Base-by-base conservation (phyloP, 2,797 vertebrate genomes). In the Trichosurus vulpecula region DNA sequence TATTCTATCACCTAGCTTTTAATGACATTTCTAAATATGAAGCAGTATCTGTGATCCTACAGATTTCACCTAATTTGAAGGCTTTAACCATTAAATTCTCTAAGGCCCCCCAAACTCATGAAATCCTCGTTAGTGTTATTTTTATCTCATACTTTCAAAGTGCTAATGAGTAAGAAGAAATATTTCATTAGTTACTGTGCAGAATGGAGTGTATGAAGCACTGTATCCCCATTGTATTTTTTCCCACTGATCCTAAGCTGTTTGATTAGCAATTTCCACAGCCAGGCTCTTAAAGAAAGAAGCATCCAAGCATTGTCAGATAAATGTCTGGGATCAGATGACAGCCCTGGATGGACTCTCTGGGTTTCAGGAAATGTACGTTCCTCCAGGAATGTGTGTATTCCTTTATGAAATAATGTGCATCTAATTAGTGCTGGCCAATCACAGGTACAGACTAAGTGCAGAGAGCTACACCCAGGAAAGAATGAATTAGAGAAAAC, bases 11-110 rank as follows among this genome's bases (percentile, higher is more conserved):
- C 90, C 52, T 54, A 90, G 52, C 54, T 90, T 90, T 81, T 53
- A 90, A 90, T 52, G 29, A 90, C 4, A 52, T 90, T 90, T 90
- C 52, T 54, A 90, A 90, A 53, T 53, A 90, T 90, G 51, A 90
- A 35, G 52, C 29, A 52, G 31, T 54, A 14, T 12, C 41, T 90
- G 14, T 6, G 52, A 52, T 90, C 30, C 25, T 30, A 53, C 52
- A 90, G 12, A 90, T 53, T 90, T 53, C 51, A 52, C 12, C 52
- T 90, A 52, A 90, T 90, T 52, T 90, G 29, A 53, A 41, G 51
- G 51, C 89, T 90, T 90, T 90, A 54, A 90, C n/a, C 52, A 54
- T 53, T 52, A 90, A 54, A 90, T 52, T 90, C 90, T 90, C 90
- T 35, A 90, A 53, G 90, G 52, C 16, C 41, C 52, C 12, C 30